Evolutionary conservation across 2,113 vertebrate species (phyloP), one percentile per base, ranked within the genome.

Genomic region (Oncorhynchus mykiss): DNA sequence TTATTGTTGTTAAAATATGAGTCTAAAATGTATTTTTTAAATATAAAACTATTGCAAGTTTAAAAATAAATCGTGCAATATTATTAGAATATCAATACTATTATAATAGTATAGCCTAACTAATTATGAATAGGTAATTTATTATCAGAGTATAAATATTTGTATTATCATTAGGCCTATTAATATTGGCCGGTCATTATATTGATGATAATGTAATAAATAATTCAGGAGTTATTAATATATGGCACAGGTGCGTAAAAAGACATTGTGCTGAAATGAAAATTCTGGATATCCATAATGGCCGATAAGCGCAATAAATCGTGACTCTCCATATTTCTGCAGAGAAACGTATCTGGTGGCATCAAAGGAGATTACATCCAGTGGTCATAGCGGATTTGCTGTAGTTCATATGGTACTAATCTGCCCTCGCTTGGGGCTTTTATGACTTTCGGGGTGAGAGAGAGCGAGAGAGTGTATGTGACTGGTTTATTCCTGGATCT

Each of bases 291-390:
- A 73, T 74, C 69, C 39, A 75, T 73, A 77, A 80, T 73, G 78
- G 62, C 59, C 11, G 51, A 78, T 78, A 67, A 86, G 59, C 75
- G 75, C 70, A 71, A 39, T 87, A 88, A 80, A 78, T 75, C 62
- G 49, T 78, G 82, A 75, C 87, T 20, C 86, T 78, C 81, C 86
- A 24, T 80, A 69, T 80, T 88, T 83, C 78, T 87, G 76, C 81
- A 79, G 71, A 87, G 88, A 94, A 92, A 93, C 86, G 31, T 91
- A 93, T 95, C 93, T 92, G 86, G 78, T 62, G 83, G 89, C 92
- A 95, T 95, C 91, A 94, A 87, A 93, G 84, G 85, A 92, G 94
- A 94, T 95, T 95, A 95, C 89, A 94, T 88, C 88, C 87, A 80
- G 86, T 80, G 91, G 91, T 92, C 89, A 87, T 74, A 78, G 80